Base-by-base conservation (phyloP, 2,113 vertebrate species). In the Siphamia tubifer region DNA sequence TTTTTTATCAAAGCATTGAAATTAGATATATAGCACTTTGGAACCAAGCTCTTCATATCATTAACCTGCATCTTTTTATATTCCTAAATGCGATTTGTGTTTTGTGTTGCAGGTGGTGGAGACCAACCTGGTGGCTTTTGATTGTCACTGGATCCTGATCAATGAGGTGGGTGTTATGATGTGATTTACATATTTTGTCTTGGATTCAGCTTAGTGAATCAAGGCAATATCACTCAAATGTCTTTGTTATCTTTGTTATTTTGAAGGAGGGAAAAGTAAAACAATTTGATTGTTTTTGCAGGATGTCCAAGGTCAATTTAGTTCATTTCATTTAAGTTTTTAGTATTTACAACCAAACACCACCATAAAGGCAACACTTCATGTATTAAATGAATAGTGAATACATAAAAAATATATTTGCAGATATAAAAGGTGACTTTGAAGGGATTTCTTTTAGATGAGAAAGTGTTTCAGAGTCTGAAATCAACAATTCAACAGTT, bases 71-170 rank as follows among this genome's bases (percentile, higher is more conserved):
- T 21, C 0, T 57, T 44, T 57, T 7, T 36, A 9, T 16, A 1
- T 42, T 35, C 40, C 32, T 60, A 25, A 52, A 56, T 34, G 6
- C 20, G 9, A 44, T 35, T 2, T 7, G 3, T 73, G 87, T 69
- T 90, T 94, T 89, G 89, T 6, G 91, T 93, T 88, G 80, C 92
- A 98, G 98, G 98, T 98, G 58, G 97, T 98, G 90, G 97, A 99
- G 91, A 98, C 98, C 53, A 99, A 99, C 93, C 92, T 99, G 89
- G 95, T 99, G 85, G 97, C 96, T 74, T 99, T 99, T 76, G 98
- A 99, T 92, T 99, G 98, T 92, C 98, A 99, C 90, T 99, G 98
- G 98, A 98, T 99, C 93, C 95, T 99, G 91, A 99, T 99, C 90
- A 99, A 99, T 79, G 98, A 99, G 96, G 98, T 99, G 92, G 94